These are phyloP conservation scores for Parnassius apollo DNA, from an alignment of 2,888 invertebrate genomes.

Conservation along the genomic window DNA sequence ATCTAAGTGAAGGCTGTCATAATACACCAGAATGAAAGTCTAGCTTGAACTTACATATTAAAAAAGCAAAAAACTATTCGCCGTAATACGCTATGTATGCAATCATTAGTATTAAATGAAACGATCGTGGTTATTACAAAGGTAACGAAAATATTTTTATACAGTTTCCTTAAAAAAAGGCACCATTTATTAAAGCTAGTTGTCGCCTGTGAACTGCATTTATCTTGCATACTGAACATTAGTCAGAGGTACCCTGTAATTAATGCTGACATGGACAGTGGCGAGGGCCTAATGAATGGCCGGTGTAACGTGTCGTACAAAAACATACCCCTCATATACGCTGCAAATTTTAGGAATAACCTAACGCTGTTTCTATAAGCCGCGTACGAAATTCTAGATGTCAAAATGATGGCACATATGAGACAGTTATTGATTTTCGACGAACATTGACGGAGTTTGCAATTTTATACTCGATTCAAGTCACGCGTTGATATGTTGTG, in stretches of 20 bases:
- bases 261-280: conserved; percentile 66
- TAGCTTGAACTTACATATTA: too few species aligned
- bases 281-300: conserved; percentile 70
- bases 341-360: conserved; percentile 39
- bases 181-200: not conserved
- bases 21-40: too few species aligned
- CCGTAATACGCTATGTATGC: too few species aligned
- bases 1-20: too few species aligned
- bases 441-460: conserved; percentile 50
- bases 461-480: conserved; percentile 44
- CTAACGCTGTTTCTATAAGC: conserved; percentile 37
- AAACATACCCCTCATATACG: conserved; percentile 66
- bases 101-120: too few species aligned
- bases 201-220: conserved; percentile 6
- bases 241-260: conserved; percentile 67
- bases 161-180: not conserved
- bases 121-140: too few species aligned
- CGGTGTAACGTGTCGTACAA: conserved; percentile 66
- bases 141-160: too few species aligned
- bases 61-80: too few species aligned
- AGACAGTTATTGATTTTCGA: conserved; percentile 66
- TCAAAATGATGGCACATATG: conserved; percentile 74
- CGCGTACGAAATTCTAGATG: conserved; percentile 64
- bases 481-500: conserved; percentile 28
- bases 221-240: conserved; percentile 52